Percentiles rank a stretch among this genome's conserved stretches.
Conservation (phyloP, 2,113 vertebrate genomes). For the Platycercus adscitus region DNA sequence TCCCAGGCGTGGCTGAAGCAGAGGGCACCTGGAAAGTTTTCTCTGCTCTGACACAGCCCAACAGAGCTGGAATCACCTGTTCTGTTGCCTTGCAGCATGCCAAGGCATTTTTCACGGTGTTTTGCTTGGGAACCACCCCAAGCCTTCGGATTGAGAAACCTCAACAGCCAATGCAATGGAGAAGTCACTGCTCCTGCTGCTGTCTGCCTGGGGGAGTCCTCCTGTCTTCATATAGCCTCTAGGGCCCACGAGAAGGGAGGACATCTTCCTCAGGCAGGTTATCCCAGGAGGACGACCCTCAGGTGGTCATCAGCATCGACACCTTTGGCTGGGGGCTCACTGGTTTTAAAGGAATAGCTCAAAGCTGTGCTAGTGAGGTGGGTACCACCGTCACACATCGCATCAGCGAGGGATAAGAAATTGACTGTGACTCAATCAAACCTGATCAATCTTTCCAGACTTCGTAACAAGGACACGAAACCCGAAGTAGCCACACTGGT, state of each 20-base stretch:
- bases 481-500: not conserved
- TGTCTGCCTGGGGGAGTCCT: not conserved
- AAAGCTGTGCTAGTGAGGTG: not conserved
- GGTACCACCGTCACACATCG: not conserved
- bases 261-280: not conserved
- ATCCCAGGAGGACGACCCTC: not conserved
- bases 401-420: not conserved
- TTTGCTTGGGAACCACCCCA: conserved; percentile 58
- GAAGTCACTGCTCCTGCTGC: not conserved
- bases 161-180: not conserved
- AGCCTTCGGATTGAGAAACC: conserved; percentile 43
- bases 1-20: not conserved
- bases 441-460: not conserved
- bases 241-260: not conserved
- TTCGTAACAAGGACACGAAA: not conserved
- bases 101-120: conserved; percentile 52
- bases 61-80: conserved; percentile 68
- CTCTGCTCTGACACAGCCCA: not conserved
- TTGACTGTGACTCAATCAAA: not conserved
- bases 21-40: conserved; percentile 11
- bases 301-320: not conserved
- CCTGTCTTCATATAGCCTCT: not conserved
- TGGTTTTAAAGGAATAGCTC: not conserved
- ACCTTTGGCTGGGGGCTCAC: not conserved
- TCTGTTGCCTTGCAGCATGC: conserved; percentile 26